A percentile compares a stretch with the other conserved stretches of the same genome.
phyloP scores from a whole-genome alignment of 2,888 invertebrate species.

The Eupithecia abbreviata region DNA sequence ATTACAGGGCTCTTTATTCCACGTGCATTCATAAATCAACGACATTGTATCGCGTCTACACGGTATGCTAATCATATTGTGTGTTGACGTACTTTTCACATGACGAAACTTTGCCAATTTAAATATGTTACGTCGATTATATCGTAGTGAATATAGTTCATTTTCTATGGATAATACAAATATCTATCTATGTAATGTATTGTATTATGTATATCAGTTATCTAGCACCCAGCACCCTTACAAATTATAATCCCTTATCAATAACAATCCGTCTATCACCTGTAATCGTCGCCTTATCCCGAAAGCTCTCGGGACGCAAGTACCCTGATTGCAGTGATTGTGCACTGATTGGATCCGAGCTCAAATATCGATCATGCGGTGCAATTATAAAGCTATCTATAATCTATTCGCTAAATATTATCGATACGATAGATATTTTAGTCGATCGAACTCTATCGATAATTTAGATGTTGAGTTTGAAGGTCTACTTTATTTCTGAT shows the following conservation, averaged over 20 bases:
- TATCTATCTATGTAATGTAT: too few relatives aligned
- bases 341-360: constrained; percentile 29
- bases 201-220: too few relatives aligned
- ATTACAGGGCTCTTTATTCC: too few relatives aligned
- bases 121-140: background rate
- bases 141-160: background rate
- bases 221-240: background rate
- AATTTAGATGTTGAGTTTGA: background rate
- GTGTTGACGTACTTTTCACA: background rate
- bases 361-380: constrained; percentile 31
- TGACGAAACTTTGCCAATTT: background rate
- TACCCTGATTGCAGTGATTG: constrained; percentile 31
- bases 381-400: constrained; percentile 23
- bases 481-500: background rate
- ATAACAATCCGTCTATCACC: background rate
- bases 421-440: background rate
- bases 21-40: background rate
- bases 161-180: too few relatives aligned
- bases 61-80: background rate
- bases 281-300: background rate
- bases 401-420: background rate
- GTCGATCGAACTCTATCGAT: background rate
- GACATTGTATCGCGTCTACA: background rate
- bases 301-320: constrained; percentile 10
- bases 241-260: background rate